These are phyloP conservation scores for Craniophora ligustri DNA, from an alignment of 2,888 invertebrate genomes.

Conservation along the genomic window DNA sequence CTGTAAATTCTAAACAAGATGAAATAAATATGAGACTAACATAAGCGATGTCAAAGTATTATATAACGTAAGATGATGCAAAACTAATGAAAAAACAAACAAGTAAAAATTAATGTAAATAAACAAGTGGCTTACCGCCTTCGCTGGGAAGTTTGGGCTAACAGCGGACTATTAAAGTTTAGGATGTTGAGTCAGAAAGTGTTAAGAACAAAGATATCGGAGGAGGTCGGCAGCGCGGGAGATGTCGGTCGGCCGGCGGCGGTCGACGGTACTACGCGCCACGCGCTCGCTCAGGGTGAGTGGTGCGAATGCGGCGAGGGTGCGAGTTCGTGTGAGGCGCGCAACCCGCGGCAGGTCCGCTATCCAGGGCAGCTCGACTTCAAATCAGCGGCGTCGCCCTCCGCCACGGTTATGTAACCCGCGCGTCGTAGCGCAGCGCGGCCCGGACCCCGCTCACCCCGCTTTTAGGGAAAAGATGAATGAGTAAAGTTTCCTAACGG, in stretches of 20 bases:
- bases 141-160: conserved; percentile 61
- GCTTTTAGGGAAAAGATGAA: conserved; percentile 86
- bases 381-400: conserved; percentile 72
- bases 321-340: conserved; percentile 53
- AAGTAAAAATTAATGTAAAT: conserved; percentile 59
- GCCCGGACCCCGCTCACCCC: conserved; percentile 75
- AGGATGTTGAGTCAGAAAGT: conserved; percentile 52
- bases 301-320: conserved; percentile 48
- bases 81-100: conserved; percentile 60
- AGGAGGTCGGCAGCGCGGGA: conserved; percentile 51
- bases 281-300: conserved; percentile 41
- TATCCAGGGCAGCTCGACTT: conserved; percentile 70
- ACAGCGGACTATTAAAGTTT: conserved; percentile 63
- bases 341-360: conserved; percentile 61
- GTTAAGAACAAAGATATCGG: conserved; percentile 51
- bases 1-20: conserved; percentile 44
- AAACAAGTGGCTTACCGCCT: conserved; percentile 78
- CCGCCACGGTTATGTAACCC: conserved; percentile 77
- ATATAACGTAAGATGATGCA: conserved; percentile 66
- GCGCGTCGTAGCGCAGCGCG: conserved; percentile 80
- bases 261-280: conserved; percentile 44
- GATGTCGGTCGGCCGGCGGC: conserved; percentile 42
- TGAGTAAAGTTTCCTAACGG: conserved; percentile 86
- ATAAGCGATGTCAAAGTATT: conserved; percentile 62
- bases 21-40: conserved; percentile 49